Evolutionary conservation across 2,797 vertebrate species (phyloP), one percentile per base, ranked within the genome.

Genomic region (Scolopax bukidnonensis): DNA sequence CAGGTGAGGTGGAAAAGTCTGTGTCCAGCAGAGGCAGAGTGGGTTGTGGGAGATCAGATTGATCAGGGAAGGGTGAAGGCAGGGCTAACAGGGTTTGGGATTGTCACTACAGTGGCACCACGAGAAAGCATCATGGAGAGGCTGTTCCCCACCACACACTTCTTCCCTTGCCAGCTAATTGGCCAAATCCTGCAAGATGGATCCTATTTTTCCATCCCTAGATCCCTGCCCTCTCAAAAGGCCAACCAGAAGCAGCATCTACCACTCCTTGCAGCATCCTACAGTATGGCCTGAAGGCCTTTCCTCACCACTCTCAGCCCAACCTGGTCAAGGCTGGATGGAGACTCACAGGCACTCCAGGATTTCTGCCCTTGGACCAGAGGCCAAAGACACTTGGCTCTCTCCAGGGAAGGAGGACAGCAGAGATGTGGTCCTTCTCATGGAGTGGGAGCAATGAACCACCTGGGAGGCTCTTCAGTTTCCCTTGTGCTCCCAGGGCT

Each of bases 1-100:
- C 99, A 99, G 99, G 99, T 99, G 95, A 98, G 97, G 77, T 60
- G 48, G 47, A 17, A 61, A 75, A 90, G 13, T 41, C 61, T 67
- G 36, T 1, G 2, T 30, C n/a, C 53, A 60, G 79, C 23, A 78
- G 59, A 7, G 47, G 16, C 57, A 84, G 50, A 68, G 51, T 0
- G 0, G 30, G 28, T 32, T 5, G 12, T 36, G 47, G 36, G 32
- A 24, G 24, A 78, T n/a, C 67, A 69, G 61, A 69, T 9, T 18
- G 43, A 43, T 75, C 30, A 40, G 48, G 40, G 41, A 24, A 87
- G 25, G n/a, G 18, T 53, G 27, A 13, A 2, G 5, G 36, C 30
- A 92, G 47, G 20, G 33, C 53, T 85, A 71, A 54, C n/a, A 85
- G n/a, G 41, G 40, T 56, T 79, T 67, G 18, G 7, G 32, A 50